Conservation (phyloP, 2,113 vertebrate genomes). For the Turdus rufiventris region DNA sequence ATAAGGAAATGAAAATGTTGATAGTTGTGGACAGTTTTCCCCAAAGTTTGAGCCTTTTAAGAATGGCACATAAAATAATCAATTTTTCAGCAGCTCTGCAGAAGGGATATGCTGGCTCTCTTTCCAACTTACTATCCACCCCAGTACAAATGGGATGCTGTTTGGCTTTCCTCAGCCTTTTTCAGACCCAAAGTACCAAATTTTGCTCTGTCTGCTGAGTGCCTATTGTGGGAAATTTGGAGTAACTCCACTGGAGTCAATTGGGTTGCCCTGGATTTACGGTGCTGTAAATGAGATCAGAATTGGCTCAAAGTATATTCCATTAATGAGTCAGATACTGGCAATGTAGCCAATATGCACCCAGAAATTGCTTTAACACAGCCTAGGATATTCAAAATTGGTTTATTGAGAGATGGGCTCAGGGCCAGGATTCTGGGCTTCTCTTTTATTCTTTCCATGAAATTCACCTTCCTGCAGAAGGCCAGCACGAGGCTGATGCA, state of each 20-base stretch:
- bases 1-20: not conserved
- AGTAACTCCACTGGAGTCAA: constrained; percentile 51
- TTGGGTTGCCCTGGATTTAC: constrained; percentile 59
- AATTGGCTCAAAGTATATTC: constrained; percentile 55
- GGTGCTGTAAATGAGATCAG: constrained; percentile 65
- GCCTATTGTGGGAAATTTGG: constrained; percentile 56
- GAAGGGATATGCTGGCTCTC: not conserved
- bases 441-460: constrained; percentile 43
- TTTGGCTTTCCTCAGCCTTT: constrained; percentile 31
- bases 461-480: constrained; percentile 38
- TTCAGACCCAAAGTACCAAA: constrained; percentile 10
- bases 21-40: not conserved
- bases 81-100: not conserved
- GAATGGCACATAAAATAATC: not conserved
- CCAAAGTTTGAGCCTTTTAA: not conserved
- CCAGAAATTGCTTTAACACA: constrained; percentile 55
- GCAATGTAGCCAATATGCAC: constrained; percentile 32
- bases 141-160: not conserved
- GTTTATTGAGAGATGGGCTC: constrained; percentile 56
- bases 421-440: constrained; percentile 45
- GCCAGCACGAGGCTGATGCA: constrained; percentile 8
- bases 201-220: constrained; percentile 36
- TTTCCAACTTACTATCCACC: not conserved
- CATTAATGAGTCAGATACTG: constrained; percentile 67
- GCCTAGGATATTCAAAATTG: constrained; percentile 36